These are phyloP conservation scores for Drosophila arawakana DNA, from an alignment of 1,140 invertebrate genomes.

Conservation along the genomic window DNA sequence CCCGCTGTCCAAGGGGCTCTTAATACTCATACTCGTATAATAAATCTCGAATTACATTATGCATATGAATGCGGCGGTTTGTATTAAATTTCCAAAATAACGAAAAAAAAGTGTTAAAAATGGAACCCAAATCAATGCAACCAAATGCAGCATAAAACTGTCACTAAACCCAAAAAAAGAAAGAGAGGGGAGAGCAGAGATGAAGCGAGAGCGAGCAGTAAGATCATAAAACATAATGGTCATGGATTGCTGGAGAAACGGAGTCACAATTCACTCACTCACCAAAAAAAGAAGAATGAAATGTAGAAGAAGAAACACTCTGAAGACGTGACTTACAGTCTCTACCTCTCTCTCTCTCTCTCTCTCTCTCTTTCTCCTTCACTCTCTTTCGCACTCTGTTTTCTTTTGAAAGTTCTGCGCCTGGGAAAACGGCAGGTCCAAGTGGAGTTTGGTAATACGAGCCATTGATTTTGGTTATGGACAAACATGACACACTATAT, in stretches of 20 bases:
- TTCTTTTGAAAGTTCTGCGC: slow-evolving; percentile 67
- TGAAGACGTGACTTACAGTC: slow-evolving; percentile 60
- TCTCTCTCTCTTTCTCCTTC: neutral
- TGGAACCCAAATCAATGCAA: slow-evolving; percentile 62
- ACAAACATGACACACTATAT: slow-evolving; percentile 38
- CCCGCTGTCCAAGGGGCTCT: neutral
- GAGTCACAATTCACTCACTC: slow-evolving; percentile 43
- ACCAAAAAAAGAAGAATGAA: neutral
- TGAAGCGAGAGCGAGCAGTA: slow-evolving; percentile 2
- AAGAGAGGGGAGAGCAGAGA: neutral
- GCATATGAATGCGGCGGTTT: slow-evolving; percentile 70
- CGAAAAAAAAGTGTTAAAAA: slow-evolving; percentile 70
- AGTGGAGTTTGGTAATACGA: slow-evolving; percentile 19
- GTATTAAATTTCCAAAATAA: slow-evolving; percentile 66
- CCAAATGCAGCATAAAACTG: slow-evolving; percentile 73
- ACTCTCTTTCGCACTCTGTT: slow-evolving; percentile 14
- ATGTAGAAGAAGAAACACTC: slow-evolving; percentile 5
- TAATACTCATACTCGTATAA: slow-evolving; percentile 68
- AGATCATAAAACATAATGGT: slow-evolving; percentile 70
- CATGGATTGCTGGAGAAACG: slow-evolving; percentile 40
- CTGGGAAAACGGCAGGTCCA: slow-evolving; percentile 52
- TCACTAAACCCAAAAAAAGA: slow-evolving; percentile 51
- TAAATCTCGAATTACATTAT: slow-evolving; percentile 78
- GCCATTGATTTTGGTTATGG: slow-evolving; percentile 37
- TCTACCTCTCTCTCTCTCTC: neutral